Conservation (phyloP, 2,113 vertebrate genomes). For the Vombatus ursinus region DNA sequence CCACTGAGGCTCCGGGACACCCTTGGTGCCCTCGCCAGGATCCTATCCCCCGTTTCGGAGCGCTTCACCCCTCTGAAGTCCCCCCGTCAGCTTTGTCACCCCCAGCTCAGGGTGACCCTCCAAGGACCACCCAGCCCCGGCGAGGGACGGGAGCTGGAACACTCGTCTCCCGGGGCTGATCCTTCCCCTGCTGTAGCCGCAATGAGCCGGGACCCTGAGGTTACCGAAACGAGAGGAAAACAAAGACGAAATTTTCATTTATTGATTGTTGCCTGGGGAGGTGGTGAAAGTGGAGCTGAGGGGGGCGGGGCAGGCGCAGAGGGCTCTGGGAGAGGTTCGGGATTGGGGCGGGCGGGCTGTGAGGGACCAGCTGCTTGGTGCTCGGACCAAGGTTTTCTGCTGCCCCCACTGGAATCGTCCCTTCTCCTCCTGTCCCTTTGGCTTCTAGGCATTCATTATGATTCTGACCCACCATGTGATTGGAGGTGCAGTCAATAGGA, state of each 20-base stretch:
- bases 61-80: neutral
- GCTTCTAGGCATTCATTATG: neutral
- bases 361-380: neutral
- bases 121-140: neutral
- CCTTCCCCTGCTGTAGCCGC: neutral
- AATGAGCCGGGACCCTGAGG: neutral
- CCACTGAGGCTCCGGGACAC: neutral
- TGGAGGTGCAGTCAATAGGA: neutral
- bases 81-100: neutral
- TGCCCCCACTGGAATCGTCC: neutral
- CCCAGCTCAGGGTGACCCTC: constrained; percentile 38
- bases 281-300: neutral
- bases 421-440: neutral
- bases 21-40: neutral
- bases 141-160: constrained; percentile 12
- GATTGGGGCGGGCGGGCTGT: neutral
- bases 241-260: neutral
- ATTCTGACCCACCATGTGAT: neutral
- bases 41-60: neutral
- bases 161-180: neutral
- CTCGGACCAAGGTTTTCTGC: constrained; percentile 40
- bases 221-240: constrained; percentile 9
- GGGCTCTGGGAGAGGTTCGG: neutral
- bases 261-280: constrained; percentile 16
- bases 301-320: neutral